Conservation (phyloP, 2,888 invertebrate species). For the Euproctis similis region DNA sequence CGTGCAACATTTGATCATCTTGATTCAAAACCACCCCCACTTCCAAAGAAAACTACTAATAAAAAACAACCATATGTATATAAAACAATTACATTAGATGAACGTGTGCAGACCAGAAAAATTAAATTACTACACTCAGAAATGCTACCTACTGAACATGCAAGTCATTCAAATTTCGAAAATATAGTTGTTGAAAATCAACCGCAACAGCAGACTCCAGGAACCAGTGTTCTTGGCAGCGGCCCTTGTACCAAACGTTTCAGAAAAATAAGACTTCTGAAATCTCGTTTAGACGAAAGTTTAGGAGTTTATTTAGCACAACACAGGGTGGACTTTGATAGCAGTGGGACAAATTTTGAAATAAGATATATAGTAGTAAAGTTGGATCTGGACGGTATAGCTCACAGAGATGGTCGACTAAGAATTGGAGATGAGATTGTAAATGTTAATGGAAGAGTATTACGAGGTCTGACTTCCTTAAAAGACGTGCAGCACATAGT, state of each 20-base stretch:
- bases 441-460: conserved; percentile 88
- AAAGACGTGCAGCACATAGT: conserved; percentile 79
- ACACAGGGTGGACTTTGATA: conserved; percentile 74
- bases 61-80: conserved; percentile 61
- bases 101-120: conserved; percentile 69
- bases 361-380: conserved; percentile 79
- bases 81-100: conserved; percentile 67
- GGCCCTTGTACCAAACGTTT: conserved; percentile 78
- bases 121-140: conserved; percentile 68
- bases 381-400: conserved; percentile 79
- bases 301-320: conserved; percentile 83
- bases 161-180: conserved; percentile 44
- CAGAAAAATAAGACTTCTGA: conserved; percentile 79
- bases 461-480: conserved; percentile 82
- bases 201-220: conserved; percentile 39
- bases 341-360: conserved; percentile 72
- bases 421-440: conserved; percentile 92
- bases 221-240: conserved; percentile 66
- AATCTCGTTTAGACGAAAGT: conserved; percentile 79
- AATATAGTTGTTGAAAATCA: conserved; percentile 44
- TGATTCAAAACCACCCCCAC: conserved; percentile 61
- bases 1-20: conserved; percentile 42
- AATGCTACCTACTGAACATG: conserved; percentile 48
- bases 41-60: conserved; percentile 63
- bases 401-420: conserved; percentile 86